phyloP scores from a whole-genome alignment of 2,888 invertebrate genomes.

The Pandemis corylana region DNA sequence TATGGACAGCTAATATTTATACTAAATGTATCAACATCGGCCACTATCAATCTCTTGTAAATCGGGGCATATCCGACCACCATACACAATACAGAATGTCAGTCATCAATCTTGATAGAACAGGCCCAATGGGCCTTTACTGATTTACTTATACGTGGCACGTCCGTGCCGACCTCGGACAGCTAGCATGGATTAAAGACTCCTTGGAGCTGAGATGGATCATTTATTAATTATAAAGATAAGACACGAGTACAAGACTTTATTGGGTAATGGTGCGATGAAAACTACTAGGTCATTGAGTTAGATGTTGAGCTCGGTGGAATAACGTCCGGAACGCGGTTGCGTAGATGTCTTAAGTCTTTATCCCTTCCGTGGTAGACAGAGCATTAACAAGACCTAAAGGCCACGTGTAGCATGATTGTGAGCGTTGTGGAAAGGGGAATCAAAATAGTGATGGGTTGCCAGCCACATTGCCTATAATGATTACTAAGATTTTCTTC shows the following conservation, averaged over 20 bases:
- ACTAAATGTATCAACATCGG: constrained; percentile 9
- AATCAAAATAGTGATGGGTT: no score
- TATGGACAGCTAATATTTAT: constrained; percentile 19
- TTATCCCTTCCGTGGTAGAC: no score
- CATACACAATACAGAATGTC: not conserved
- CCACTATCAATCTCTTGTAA: constrained; percentile 22
- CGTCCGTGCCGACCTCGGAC: not conserved
- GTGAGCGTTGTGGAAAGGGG: no score
- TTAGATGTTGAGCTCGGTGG: no score
- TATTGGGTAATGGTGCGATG: no score
- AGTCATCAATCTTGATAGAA: constrained; percentile 21
- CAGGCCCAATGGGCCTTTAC: constrained; percentile 2
- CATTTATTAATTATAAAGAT: not conserved
- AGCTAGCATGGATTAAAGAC: not conserved
- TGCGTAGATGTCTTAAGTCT: no score
- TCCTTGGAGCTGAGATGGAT: not conserved
- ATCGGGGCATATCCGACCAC: constrained; percentile 5
- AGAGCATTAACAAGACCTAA: no score
- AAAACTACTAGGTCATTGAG: no score
- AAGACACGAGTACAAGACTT: not conserved
- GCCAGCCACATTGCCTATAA: no score
- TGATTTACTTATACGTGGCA: constrained; percentile 12
- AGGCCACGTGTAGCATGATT: no score
- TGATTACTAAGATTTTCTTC: no score
- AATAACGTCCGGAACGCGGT: no score